Conservation (phyloP, 2,888 invertebrate species). For the Apamea monoglypha region DNA sequence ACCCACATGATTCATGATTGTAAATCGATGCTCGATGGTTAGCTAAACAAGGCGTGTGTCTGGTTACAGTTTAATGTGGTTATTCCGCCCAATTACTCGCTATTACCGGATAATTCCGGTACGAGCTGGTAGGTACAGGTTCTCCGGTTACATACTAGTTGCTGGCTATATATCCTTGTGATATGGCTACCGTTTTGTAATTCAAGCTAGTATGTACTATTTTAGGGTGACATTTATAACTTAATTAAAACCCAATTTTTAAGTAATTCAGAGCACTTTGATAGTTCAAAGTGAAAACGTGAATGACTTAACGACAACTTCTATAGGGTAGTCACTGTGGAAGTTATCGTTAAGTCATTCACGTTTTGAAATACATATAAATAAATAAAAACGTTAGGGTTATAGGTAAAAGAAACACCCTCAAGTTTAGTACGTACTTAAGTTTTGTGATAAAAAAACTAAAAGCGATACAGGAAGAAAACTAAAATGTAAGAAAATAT, state of each 20-base stretch:
- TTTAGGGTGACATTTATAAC: neutral
- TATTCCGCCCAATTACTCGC: conserved; percentile 86
- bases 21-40: conserved; percentile 76
- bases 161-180: neutral
- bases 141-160: conserved; percentile 71
- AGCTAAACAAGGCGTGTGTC: conserved; percentile 71
- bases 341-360: neutral
- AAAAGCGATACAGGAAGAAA: conserved; percentile 27
- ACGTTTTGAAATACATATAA: neutral
- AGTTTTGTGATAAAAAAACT: neutral
- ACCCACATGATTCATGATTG: conserved; percentile 72
- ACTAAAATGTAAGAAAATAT: conserved; percentile 14
- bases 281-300: no score
- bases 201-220: neutral
- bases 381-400: neutral
- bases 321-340: no score
- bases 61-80: conserved; percentile 79
- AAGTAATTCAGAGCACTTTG: neutral
- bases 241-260: neutral
- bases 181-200: conserved; percentile 19
- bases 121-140: conserved; percentile 70
- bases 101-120: conserved; percentile 81
- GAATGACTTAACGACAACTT: no score
- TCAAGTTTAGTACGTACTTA: neutral
- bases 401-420: neutral